Evolutionary conservation across 2,113 vertebrate species (phyloP), one percentile per base, ranked within the genome.

Genomic region (Sorex fumeus): DNA sequence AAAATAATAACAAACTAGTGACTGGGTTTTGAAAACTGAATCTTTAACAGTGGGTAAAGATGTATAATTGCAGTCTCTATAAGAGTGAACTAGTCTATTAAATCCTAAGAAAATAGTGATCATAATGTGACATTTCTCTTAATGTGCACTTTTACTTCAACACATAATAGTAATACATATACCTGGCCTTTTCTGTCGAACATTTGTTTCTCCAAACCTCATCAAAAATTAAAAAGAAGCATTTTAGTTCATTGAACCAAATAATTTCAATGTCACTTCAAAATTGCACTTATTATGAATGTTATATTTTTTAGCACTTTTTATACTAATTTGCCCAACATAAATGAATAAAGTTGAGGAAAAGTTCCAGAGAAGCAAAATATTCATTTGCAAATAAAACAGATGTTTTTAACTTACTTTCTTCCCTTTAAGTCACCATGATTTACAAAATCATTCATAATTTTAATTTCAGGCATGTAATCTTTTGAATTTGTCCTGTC

Each of bases 1-100:
- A 27, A 93, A 92, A 91, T 66, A 21, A 88, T 40, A 4, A 40
- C 50, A 84, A 47, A 9, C 5, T 85, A 43, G n/a, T 82, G 21
- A 78, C 25, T 88, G 27, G 71, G 23, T 43, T 74, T 74, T 43
- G 34, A 43, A 74, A 13, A 71, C 15, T 71, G 32, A 9, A 36
- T 4, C 27, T 27, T 27, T 28, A 64, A 25, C 23, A 64, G 4
- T 64, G 21, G 30, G 66, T 30, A 30, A 30, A 28, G 27, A 67
- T 30, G 11, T 27, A 30, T 67, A n/a, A 11, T 11, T 67, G 28
- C 23, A 28, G 62, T 23, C 27, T 87, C 0, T 78, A 8, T 45
- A 27, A 3, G 4, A 76, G 19, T 60, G 2, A 8, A 12, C 66
- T 60, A 18, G 40, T 80, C 40, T 21, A 75, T 72, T 34, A 30